Percentiles rank a stretch among this genome's conserved stretches.
These are phyloP conservation scores for sheep (Ovis aries) DNA, from an alignment of 2,113 vertebrate species.

Conservation along the genomic window ARS-UI_Ramb_v3.0 NC_056077.1:30049001-30049500, in stretches of 20 bases:
- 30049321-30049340: not conserved
- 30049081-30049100: not conserved
- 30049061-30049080: not conserved
- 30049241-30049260: not conserved
- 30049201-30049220: not conserved
- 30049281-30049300: conserved; percentile 75
- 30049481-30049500: not conserved
- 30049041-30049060: not conserved
- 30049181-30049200: not conserved
- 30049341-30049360: not conserved
- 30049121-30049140: not conserved
- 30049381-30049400: not conserved
- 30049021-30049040: not conserved
- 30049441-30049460: not conserved
- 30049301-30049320: not conserved
- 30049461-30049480: not conserved
- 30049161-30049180: not conserved
- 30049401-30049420: not conserved
- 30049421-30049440: not conserved
- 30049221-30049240: not conserved
- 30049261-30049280: conserved; percentile 81
- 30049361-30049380: not conserved
- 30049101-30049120: not conserved
- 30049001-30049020: not conserved
- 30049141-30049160: not conserved